Evolutionary conservation across 2,888 invertebrate species (phyloP).

Genomic region (Galeopsomyia nigrocyanea): DNA sequence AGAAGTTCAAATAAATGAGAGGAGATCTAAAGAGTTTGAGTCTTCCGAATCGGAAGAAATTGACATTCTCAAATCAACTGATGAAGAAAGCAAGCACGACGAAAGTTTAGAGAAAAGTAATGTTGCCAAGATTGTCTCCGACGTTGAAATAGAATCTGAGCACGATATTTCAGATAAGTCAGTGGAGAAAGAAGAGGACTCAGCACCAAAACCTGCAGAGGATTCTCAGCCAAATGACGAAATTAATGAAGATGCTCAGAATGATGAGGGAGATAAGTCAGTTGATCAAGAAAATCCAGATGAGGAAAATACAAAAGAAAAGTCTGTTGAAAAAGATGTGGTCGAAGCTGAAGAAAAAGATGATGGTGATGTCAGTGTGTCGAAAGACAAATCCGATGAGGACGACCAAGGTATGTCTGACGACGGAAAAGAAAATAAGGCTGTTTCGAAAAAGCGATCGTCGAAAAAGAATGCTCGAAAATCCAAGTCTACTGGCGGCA

Average conservation of each 20-base stretch:
- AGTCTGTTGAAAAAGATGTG: constrained; percentile 33
- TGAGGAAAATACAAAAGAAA: constrained; percentile 26
- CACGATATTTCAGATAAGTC: background rate
- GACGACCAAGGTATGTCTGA: constrained; percentile 6
- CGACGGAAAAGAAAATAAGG: constrained; percentile 13
- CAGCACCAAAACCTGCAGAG: background rate
- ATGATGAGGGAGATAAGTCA: background rate
- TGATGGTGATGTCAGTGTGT: background rate
- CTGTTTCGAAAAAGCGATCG: constrained; percentile 6
- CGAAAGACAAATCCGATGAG: constrained; percentile 18
- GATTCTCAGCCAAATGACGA: background rate
- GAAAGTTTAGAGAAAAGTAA: too few species aligned
- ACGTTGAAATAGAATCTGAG: background rate
- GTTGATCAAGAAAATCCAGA: background rate
- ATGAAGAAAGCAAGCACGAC: constrained; percentile 40
- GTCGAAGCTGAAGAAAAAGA: constrained; percentile 10
- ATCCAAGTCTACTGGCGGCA: constrained; percentile 11
- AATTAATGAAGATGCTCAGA: too few species aligned
- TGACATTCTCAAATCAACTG: constrained; percentile 44
- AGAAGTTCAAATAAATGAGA: constrained; percentile 7
- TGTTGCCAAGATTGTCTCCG: too few species aligned
- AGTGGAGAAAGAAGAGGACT: constrained; percentile 2
- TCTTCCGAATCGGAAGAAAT: constrained; percentile 48
- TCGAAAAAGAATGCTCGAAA: constrained; percentile 12
- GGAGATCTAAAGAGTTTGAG: background rate